Percentiles rank a stretch among this genome's conserved stretches.
Evolutionary conservation across 2,888 invertebrate species (phyloP).

Genomic region (Tinea semifulvella): DNA sequence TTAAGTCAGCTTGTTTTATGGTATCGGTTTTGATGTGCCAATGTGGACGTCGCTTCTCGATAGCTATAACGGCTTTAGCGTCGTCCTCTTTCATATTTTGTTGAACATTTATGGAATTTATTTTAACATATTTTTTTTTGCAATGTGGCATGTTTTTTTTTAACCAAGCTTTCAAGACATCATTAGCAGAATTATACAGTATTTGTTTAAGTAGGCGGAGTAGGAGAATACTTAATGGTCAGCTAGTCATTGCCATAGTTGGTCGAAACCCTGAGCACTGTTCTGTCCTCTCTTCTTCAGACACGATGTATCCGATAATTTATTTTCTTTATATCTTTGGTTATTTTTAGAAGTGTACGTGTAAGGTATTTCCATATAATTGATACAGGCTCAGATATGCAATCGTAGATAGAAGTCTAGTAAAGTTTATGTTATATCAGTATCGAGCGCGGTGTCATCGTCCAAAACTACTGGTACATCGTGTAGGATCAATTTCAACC

Average conservation of each 20-base stretch:
- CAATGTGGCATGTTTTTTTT: no score
- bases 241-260: no score
- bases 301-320: no score
- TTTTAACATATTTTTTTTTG: no score
- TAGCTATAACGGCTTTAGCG: background rate
- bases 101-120: background rate
- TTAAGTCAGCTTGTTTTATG: slow-evolving; percentile 31
- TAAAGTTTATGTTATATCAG: slow-evolving; percentile 1
- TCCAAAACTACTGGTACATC: slow-evolving; percentile 3
- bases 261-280: no score
- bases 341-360: no score
- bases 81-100: background rate
- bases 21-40: slow-evolving; percentile 25
- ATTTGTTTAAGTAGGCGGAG: no score
- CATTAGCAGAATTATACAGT: no score
- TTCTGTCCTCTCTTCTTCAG: no score
- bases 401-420: background rate
- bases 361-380: background rate
- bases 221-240: no score
- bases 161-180: no score
- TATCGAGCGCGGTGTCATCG: background rate
- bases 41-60: slow-evolving; percentile 16
- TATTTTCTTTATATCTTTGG: no score
- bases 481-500: background rate
- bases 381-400: background rate